phyloP scores from a whole-genome alignment of 37 sponge, comb jelly and placozoan genomes.

The Cladorhizidae sp. region DNA sequence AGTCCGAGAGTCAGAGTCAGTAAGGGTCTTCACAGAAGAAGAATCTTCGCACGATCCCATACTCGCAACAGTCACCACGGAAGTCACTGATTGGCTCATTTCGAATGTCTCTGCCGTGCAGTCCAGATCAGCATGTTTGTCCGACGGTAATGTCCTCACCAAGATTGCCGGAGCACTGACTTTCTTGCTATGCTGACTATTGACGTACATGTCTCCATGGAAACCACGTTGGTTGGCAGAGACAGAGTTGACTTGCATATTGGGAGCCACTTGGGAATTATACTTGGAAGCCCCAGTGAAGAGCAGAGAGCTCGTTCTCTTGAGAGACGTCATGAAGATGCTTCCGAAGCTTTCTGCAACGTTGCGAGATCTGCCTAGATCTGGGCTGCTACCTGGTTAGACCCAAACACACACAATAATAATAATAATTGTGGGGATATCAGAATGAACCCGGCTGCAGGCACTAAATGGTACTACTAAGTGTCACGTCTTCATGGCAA shows the following conservation, averaged over 20 bases:
- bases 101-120: neutral
- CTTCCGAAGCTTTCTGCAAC: neutral
- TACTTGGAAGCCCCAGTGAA: neutral
- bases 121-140: neutral
- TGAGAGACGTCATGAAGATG: constrained; percentile 17
- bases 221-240: neutral
- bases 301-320: neutral
- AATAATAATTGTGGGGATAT: too few species aligned
- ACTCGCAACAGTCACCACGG: too few species aligned
- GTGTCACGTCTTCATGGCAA: too few species aligned
- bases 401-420: too few species aligned
- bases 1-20: neutral
- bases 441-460: too few species aligned
- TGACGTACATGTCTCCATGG: neutral
- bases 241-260: neutral
- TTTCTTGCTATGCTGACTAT: neutral
- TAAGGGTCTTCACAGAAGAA: constrained; percentile 24
- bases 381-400: constrained; percentile 7
- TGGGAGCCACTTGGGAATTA: neutral
- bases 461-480: too few species aligned
- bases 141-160: neutral
- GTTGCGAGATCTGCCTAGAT: neutral
- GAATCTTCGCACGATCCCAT: neutral
- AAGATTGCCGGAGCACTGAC: constrained; percentile 7
- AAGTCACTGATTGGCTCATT: neutral